Evolutionary conservation across 1,140 invertebrate species (phyloP).

Genomic region (Drosophila kanapiae): DNA sequence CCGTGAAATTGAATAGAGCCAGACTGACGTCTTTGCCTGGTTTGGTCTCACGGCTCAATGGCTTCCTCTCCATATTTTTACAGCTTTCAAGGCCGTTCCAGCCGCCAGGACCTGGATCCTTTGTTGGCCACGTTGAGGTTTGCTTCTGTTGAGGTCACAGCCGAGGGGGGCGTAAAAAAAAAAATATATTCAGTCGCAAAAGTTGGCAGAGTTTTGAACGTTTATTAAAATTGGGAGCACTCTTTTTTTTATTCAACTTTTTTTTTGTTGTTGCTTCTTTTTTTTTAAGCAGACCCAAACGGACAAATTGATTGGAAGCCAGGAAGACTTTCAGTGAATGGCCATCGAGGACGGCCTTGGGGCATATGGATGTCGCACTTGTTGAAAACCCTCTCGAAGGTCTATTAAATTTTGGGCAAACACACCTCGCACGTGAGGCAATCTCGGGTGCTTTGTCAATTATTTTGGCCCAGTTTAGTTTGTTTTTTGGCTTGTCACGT

Average conservation of each 20-base stretch:
- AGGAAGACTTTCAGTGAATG: constrained; percentile 5
- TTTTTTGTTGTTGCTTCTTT: neutral
- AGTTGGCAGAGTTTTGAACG: constrained; percentile 32
- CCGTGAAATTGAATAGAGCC: neutral
- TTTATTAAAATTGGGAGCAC: constrained; percentile 39
- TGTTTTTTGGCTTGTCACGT: constrained; percentile 49
- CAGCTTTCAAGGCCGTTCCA: constrained; percentile 33
- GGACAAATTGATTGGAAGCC: constrained; percentile 21
- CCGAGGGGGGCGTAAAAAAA: constrained; percentile 6
- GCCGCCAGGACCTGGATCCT: constrained; percentile 28
- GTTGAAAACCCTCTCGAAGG: constrained; percentile 17
- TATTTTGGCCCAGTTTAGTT: constrained; percentile 35
- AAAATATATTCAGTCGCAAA: constrained; percentile 15
- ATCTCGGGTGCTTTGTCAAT: constrained; percentile 47
- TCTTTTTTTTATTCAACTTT: neutral
- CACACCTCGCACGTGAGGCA: constrained; percentile 52
- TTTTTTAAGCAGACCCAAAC: neutral
- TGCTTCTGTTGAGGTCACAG: constrained; percentile 46
- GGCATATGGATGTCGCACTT: constrained; percentile 3
- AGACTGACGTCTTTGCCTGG: constrained; percentile 5
- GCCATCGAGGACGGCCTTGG: constrained; percentile 23
- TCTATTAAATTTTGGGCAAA: constrained; percentile 33
- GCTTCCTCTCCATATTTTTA: constrained; percentile 33
- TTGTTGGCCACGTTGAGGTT: constrained; percentile 28
- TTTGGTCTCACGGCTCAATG: constrained; percentile 17